Evolutionary conservation across 2,113 vertebrate species (phyloP).

Genomic region (Talpa occidentalis): DNA sequence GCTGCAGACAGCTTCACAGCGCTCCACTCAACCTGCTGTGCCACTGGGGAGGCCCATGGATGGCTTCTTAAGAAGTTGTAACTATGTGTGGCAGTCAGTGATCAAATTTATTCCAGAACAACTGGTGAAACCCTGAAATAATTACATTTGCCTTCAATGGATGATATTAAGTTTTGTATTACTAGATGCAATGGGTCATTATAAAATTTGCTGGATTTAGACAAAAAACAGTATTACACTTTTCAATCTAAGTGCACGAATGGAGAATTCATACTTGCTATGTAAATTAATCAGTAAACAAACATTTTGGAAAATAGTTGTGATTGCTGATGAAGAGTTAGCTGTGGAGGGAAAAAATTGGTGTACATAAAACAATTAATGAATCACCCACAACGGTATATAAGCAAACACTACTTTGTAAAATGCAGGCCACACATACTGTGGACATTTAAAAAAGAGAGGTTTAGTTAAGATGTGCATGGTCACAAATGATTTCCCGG

Average conservation of each 20-base stretch:
- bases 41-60: too few species aligned
- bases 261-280: background rate
- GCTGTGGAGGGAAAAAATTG: background rate
- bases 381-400: background rate
- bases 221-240: background rate
- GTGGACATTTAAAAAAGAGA: background rate
- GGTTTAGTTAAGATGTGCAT: background rate
- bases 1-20: too few species aligned
- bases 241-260: background rate
- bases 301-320: background rate
- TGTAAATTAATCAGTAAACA: slow-evolving; percentile 19
- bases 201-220: background rate
- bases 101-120: slow-evolving; percentile 27
- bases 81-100: background rate
- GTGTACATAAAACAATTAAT: background rate
- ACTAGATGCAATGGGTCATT: background rate
- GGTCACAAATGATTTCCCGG: background rate
- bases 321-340: background rate
- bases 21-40: too few species aligned
- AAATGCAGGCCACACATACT: background rate
- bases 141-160: background rate
- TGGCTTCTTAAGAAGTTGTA: background rate
- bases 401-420: background rate
- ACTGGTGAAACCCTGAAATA: background rate
- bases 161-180: background rate